phyloP scores from a whole-genome alignment of 2,888 invertebrate species.

The Unio delphinus region DNA sequence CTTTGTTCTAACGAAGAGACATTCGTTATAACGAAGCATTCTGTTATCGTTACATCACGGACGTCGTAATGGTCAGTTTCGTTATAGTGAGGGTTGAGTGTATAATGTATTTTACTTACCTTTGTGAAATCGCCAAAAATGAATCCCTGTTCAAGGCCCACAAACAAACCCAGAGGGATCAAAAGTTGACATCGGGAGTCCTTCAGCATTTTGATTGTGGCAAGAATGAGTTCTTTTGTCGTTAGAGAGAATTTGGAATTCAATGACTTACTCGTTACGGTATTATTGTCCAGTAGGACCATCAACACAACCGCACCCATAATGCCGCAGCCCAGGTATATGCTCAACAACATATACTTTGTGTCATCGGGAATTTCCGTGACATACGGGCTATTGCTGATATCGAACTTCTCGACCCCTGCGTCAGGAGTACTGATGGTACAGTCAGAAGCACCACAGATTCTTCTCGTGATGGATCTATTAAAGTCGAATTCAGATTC shows the following conservation, averaged over 20 bases:
- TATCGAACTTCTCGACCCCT: conserved; percentile 31
- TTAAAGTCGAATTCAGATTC: not conserved
- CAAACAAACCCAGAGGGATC: conserved; percentile 63
- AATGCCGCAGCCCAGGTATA: conserved; percentile 61
- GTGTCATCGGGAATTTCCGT: conserved; percentile 48
- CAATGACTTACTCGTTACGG: conserved; percentile 40
- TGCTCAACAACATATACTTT: conserved; percentile 58
- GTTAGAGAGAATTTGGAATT: conserved; percentile 42
- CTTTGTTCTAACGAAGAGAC: no score
- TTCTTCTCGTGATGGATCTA: conserved; percentile 5
- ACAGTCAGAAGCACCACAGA: conserved; percentile 51
- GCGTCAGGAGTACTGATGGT: conserved; percentile 18
- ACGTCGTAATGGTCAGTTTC: no score
- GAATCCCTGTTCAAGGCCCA: conserved; percentile 67
- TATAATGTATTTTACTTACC: conserved; percentile 41
- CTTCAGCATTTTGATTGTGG: conserved; percentile 60
- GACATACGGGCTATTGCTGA: conserved; percentile 15
- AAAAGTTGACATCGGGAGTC: conserved; percentile 65
- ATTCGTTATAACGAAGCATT: no score
- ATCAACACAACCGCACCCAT: conserved; percentile 60
- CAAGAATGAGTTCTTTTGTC: conserved; percentile 54
- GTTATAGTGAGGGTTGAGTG: no score
- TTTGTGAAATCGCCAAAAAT: conserved; percentile 69
- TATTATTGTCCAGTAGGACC: conserved; percentile 56
- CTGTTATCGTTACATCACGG: no score